phyloP scores from a whole-genome alignment of 2,888 invertebrate genomes.

The Heterodera filipjevi region DNA sequence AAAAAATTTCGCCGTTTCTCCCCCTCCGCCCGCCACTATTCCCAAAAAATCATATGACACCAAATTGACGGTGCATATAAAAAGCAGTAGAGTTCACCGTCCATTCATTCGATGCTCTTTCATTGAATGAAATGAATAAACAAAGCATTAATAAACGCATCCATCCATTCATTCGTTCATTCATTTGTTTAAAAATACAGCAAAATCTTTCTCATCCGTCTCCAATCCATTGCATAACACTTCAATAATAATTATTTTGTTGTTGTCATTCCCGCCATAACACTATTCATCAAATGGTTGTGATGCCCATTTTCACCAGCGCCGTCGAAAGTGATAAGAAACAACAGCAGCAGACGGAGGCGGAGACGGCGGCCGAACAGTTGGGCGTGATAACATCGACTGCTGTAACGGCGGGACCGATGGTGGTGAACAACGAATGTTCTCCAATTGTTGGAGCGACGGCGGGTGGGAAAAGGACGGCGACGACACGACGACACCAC shows the following conservation, averaged over 20 bases:
- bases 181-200: too few species aligned
- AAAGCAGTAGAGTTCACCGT: neutral
- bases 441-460: neutral
- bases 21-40: too few species aligned
- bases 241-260: too few species aligned
- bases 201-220: too few species aligned
- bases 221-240: too few species aligned
- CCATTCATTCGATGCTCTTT: neutral
- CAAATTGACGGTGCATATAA: neutral
- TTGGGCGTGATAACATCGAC: neutral
- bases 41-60: neutral
- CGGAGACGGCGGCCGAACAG: neutral
- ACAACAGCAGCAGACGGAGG: neutral
- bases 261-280: neutral
- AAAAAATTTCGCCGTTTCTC: neutral
- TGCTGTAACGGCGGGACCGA: neutral
- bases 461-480: neutral
- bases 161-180: too few species aligned
- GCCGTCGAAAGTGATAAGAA: neutral
- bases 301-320: neutral
- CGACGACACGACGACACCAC: neutral
- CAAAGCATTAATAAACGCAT: too few species aligned
- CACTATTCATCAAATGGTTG: neutral
- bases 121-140: too few species aligned
- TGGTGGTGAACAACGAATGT: neutral